Conservation (phyloP, 2,797 vertebrate species). For the Trematomus bernacchii region DNA sequence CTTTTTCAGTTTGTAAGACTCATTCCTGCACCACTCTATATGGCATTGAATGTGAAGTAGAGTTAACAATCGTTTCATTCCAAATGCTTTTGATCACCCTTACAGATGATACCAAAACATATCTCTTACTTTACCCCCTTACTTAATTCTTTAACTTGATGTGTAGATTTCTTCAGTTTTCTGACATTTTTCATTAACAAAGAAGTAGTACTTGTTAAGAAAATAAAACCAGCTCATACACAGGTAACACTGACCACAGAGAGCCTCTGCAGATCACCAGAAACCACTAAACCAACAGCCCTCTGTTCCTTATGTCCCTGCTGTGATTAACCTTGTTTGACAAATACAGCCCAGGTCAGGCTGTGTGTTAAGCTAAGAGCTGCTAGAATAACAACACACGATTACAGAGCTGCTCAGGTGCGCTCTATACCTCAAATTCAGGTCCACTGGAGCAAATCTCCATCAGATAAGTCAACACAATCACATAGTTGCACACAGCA, state of each 20-base stretch:
- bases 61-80: not conserved
- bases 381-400: slow-evolving; percentile 75
- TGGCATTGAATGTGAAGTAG: not conserved
- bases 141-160: not conserved
- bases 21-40: slow-evolving; percentile 1
- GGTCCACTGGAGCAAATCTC: slow-evolving; percentile 77
- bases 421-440: slow-evolving; percentile 71
- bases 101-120: not conserved
- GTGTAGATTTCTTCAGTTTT: not conserved
- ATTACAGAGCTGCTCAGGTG: slow-evolving; percentile 80
- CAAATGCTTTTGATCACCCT: not conserved
- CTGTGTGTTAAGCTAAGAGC: slow-evolving; percentile 67
- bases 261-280: slow-evolving; percentile 48
- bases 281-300: slow-evolving; percentile 71
- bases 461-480: slow-evolving; percentile 74
- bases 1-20: too few species aligned
- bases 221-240: slow-evolving; percentile 14
- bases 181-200: not conserved
- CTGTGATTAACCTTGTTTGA: slow-evolving; percentile 81
- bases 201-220: not conserved
- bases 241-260: slow-evolving; percentile 5
- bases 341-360: slow-evolving; percentile 78
- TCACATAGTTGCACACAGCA: slow-evolving; percentile 37
- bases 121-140: not conserved
- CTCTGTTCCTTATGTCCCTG: slow-evolving; percentile 48